These are phyloP conservation scores for Tiliqua scincoides DNA, from an alignment of 2,113 vertebrate species.

Conservation along the genomic window DNA sequence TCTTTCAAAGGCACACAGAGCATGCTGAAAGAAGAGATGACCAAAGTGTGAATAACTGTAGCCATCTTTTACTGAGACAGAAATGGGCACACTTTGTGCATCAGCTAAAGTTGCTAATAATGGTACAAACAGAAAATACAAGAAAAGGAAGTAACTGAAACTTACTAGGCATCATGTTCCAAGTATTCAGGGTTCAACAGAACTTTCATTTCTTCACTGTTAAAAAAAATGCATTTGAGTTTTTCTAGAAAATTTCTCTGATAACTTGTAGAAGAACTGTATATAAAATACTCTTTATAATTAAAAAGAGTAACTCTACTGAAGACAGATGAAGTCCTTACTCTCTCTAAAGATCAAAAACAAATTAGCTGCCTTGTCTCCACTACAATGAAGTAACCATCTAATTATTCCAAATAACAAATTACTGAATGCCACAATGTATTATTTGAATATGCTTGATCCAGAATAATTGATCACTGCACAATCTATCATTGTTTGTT, in stretches of 20 bases:
- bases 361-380: constrained; percentile 73
- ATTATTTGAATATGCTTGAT: constrained; percentile 73
- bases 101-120: not conserved
- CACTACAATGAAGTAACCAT: constrained; percentile 72
- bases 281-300: constrained; percentile 72
- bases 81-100: too few species aligned
- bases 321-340: constrained; percentile 73
- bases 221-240: constrained; percentile 69
- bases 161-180: constrained; percentile 98
- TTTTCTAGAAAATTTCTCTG: constrained; percentile 67
- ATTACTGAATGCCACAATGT: constrained; percentile 72
- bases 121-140: constrained; percentile 31
- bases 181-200: constrained; percentile 91
- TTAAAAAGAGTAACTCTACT: constrained; percentile 71
- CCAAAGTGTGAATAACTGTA: too few species aligned
- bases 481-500: constrained; percentile 69
- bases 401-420: constrained; percentile 77
- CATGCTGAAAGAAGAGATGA: not conserved
- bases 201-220: constrained; percentile 95
- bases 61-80: too few species aligned
- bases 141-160: constrained; percentile 63
- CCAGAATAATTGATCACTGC: constrained; percentile 73
- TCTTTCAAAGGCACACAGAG: too few species aligned
- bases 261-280: constrained; percentile 66
- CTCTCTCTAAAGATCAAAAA: constrained; percentile 74